A percentile compares a stretch with the other conserved stretches of the same genome.
phyloP scores from a whole-genome alignment of 2,888 invertebrate genomes.

The Therioaphis trifolii region DNA sequence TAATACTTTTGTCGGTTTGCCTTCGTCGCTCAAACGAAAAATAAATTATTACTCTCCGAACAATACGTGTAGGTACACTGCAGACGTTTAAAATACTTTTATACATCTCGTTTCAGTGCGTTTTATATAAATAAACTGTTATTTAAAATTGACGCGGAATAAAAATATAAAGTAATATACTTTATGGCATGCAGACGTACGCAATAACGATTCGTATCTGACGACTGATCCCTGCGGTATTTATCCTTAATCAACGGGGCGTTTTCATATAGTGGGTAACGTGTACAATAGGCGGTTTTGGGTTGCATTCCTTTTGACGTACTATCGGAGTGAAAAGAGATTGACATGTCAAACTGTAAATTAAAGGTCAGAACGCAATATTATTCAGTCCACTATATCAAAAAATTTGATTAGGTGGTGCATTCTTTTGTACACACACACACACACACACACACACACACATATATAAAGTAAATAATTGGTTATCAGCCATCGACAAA shows the following conservation, averaged over 20 bases:
- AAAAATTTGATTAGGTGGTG: too few relatives aligned
- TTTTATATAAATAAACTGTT: background rate
- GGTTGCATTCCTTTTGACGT: constrained; percentile 48
- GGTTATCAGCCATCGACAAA: too few relatives aligned
- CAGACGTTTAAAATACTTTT: background rate
- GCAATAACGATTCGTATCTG: constrained; percentile 14
- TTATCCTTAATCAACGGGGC: constrained; percentile 22
- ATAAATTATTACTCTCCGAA: too few relatives aligned
- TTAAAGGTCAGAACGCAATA: background rate
- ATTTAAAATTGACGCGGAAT: background rate
- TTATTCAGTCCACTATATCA: background rate
- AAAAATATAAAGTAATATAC: constrained; percentile 1
- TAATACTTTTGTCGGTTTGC: background rate
- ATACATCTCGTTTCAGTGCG: background rate
- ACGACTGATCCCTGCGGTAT: background rate
- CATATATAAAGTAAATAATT: too few relatives aligned
- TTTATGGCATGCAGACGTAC: background rate
- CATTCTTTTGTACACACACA: too few relatives aligned
- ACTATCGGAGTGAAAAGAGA: background rate
- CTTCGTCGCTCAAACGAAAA: background rate
- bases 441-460: too few relatives aligned
- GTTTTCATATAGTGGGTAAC: background rate
- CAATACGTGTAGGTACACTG: background rate
- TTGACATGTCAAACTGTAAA: constrained; percentile 49
- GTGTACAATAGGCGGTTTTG: constrained; percentile 33